Conservation (phyloP, 2,113 vertebrate species). For the Parotia lawesii region DNA sequence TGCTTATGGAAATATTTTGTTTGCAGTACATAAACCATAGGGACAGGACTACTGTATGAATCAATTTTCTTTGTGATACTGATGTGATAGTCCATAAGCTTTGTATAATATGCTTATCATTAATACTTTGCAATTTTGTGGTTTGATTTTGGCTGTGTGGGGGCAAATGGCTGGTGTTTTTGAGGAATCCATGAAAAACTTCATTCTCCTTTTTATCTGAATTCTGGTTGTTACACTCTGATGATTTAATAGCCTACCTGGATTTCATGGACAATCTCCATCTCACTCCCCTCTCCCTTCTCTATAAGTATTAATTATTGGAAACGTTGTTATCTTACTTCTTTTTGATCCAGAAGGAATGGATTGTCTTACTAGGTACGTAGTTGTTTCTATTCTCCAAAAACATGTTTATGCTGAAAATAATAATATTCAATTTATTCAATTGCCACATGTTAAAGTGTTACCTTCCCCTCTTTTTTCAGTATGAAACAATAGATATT, state of each 20-base stretch:
- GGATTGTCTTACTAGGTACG: accelerated
- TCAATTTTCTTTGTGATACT: not conserved
- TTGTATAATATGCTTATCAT: not conserved
- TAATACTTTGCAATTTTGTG: not conserved
- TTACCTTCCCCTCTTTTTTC: not conserved
- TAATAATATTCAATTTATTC: not conserved
- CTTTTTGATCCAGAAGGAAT: not conserved
- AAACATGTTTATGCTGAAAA: not conserved
- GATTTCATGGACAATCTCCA: not conserved
- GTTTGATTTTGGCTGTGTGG: not conserved
- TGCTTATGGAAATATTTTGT: not conserved
- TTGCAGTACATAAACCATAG: not conserved
- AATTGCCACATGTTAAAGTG: not conserved
- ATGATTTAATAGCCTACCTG: not conserved
- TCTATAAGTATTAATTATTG: not conserved
- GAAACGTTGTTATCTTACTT: not conserved
- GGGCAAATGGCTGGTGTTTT: not conserved
- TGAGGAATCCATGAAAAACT: not conserved
- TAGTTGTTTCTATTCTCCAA: not conserved
- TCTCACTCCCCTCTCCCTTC: not conserved
- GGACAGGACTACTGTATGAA: not conserved
- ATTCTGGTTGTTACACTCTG: not conserved
- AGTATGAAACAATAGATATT: not conserved
- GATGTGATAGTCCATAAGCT: not conserved
- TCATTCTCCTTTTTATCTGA: not conserved